A percentile compares a stretch with the other conserved stretches of the same genome.
phyloP scores from a whole-genome alignment of 2,113 vertebrate species.

The Podilymbus podiceps region DNA sequence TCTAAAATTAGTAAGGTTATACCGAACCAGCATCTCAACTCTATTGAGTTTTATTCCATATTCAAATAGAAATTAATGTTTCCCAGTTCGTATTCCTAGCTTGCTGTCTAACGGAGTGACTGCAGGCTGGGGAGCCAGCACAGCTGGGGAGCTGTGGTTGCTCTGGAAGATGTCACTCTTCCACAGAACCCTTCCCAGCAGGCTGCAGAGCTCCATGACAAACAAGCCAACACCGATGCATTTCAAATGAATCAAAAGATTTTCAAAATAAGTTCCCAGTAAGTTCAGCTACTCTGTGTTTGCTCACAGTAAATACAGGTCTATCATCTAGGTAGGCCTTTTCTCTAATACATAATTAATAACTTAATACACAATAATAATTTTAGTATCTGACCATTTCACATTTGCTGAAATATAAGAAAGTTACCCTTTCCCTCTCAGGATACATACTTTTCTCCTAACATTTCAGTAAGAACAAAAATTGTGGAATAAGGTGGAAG shows the following conservation, averaged over 20 bases:
- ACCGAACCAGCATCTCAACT: background rate
- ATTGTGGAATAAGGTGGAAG: fast-evolving
- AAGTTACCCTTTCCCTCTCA: background rate
- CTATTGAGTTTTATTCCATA: background rate
- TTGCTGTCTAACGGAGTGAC: too few relatives aligned
- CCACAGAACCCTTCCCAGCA: background rate
- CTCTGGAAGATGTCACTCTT: background rate
- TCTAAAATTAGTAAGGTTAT: background rate
- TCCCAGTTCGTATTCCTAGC: fast-evolving
- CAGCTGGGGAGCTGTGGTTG: fast-evolving
- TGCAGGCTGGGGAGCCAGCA: background rate
- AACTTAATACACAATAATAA: background rate
- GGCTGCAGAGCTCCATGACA: background rate
- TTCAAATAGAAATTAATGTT: background rate
- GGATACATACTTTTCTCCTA: background rate
- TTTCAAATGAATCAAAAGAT: background rate
- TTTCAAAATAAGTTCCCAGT: background rate
- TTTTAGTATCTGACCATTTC: background rate
- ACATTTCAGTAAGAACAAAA: background rate
- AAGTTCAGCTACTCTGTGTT: background rate
- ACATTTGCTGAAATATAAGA: background rate
- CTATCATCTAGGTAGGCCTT: background rate
- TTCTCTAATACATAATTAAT: background rate
- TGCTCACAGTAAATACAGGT: background rate
- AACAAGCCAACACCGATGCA: fast-evolving